A percentile compares a stretch with the other conserved stretches of the same genome.
phyloP scores from a whole-genome alignment of 2,888 invertebrate species.

The Plebejus argus region DNA sequence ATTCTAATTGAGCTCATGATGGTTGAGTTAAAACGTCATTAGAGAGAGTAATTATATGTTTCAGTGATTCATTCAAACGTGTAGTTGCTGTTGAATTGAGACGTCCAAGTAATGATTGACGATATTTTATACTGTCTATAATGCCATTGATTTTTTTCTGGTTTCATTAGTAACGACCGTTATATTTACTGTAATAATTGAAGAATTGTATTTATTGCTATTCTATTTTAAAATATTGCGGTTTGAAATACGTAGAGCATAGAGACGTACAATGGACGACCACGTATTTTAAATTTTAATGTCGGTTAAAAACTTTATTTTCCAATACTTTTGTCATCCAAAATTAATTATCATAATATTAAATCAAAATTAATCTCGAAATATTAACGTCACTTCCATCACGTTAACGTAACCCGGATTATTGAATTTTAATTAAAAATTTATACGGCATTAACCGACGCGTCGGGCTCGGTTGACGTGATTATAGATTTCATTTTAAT shows the following conservation, averaged over 20 bases:
- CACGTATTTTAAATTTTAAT: neutral
- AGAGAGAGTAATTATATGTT: conserved; percentile 31
- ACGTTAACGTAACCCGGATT: conserved; percentile 2
- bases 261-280: neutral
- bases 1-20: conserved; percentile 49
- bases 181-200: neutral
- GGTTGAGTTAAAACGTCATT: conserved; percentile 20
- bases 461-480: neutral
- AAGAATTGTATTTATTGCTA: neutral
- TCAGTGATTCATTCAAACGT: conserved; percentile 17
- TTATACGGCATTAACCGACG: neutral
- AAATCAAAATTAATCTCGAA: neutral
- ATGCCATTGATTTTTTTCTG: neutral
- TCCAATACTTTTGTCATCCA: neutral
- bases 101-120: conserved; percentile 4
- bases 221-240: neutral
- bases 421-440: conserved; percentile 23
- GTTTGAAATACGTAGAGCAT: neutral
- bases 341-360: neutral
- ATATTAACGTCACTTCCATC: conserved; percentile 4
- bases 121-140: conserved; percentile 1
- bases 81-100: conserved; percentile 15
- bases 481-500: conserved; percentile 24
- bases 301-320: neutral
- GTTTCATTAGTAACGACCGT: neutral